Evolutionary conservation across 2,888 invertebrate species (phyloP).

Genomic region (Luperina testacea): DNA sequence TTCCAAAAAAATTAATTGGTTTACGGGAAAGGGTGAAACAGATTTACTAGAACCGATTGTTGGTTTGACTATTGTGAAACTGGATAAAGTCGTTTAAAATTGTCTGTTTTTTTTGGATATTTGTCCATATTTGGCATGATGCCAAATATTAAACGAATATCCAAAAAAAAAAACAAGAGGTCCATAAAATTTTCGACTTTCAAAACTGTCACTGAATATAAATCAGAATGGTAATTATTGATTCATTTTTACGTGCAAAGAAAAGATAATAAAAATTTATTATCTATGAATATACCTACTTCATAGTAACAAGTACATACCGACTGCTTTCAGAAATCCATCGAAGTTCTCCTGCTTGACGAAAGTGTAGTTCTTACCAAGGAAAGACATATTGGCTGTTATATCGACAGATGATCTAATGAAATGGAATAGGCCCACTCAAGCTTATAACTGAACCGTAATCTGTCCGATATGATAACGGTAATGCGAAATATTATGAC

Average conservation of each 20-base stretch:
- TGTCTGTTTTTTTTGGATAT: background rate
- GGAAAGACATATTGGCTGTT: conserved; percentile 69
- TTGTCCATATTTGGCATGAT: background rate
- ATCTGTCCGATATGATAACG: conserved; percentile 53
- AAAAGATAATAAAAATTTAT: background rate
- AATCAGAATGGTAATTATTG: background rate
- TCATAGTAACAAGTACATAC: conserved; percentile 54
- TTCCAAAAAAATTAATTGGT: background rate
- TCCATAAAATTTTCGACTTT: background rate
- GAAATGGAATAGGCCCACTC: background rate
- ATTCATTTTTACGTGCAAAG: background rate
- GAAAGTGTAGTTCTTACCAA: conserved; percentile 69
- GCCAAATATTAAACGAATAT: too few species aligned
- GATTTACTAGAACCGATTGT: background rate
- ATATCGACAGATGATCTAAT: conserved; percentile 12
- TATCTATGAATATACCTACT: too few species aligned
- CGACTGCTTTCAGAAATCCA: conserved; percentile 68
- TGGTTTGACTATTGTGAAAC: background rate
- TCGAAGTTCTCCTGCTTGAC: conserved; percentile 72
- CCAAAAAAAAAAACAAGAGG: background rate
- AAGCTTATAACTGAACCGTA: conserved; percentile 49
- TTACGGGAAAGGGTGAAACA: background rate
- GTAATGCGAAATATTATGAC: conserved; percentile 23
- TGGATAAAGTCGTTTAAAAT: background rate
- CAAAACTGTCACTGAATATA: background rate